Conservation (phyloP, 2,888 invertebrate genomes). For the Antheraea assamensis region DNA sequence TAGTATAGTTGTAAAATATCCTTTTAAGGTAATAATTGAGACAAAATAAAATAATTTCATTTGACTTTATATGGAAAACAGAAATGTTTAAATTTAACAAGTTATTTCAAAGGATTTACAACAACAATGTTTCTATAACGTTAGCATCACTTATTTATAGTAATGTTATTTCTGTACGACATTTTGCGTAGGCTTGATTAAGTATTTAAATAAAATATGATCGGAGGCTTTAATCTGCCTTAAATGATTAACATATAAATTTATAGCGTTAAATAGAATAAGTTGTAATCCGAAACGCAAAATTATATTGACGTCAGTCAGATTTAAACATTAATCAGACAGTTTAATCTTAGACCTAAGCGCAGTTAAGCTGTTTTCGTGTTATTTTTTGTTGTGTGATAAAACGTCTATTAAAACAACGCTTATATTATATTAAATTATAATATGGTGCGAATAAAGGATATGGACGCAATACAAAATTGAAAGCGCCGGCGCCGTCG, state of each 20-base stretch:
- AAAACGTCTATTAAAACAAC: too few relatives aligned
- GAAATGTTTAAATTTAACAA: too few relatives aligned
- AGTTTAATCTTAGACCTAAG: neutral
- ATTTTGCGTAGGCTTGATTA: too few relatives aligned
- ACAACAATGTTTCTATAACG: too few relatives aligned
- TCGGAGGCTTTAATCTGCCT: neutral
- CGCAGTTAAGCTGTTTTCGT: neutral
- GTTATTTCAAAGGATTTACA: too few relatives aligned
- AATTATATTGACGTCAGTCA: neutral
- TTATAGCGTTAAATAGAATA: neutral
- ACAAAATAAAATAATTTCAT: too few relatives aligned
- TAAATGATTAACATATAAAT: neutral
- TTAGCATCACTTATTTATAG: too few relatives aligned
- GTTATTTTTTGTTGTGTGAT: neutral
- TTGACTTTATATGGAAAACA: too few relatives aligned
- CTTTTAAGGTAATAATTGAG: too few relatives aligned
- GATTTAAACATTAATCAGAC: neutral
- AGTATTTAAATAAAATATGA: neutral
- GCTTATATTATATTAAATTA: too few relatives aligned
- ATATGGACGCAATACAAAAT: neutral
- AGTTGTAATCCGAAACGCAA: neutral
- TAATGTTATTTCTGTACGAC: too few relatives aligned
- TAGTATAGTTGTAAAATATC: too few relatives aligned
- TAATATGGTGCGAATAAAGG: neutral
- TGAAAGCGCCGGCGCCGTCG: slow-evolving; percentile 2